These are phyloP conservation scores for Drosophila neonasuta DNA, from an alignment of 2,888 invertebrate species.

Conservation along the genomic window DNA sequence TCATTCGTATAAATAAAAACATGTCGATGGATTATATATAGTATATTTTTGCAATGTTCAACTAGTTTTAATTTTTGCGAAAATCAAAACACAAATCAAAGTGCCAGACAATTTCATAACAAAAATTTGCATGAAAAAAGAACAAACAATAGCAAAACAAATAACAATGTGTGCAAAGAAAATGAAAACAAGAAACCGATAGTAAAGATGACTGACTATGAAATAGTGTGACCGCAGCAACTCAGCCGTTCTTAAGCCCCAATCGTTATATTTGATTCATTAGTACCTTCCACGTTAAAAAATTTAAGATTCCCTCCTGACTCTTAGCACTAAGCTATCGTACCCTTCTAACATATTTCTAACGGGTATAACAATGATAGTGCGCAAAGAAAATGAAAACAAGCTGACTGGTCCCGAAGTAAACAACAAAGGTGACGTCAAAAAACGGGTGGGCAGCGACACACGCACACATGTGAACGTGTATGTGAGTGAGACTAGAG, in stretches of 20 bases:
- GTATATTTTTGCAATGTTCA: slow-evolving; percentile 20
- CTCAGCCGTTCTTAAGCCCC: no score
- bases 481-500: background rate
- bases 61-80: slow-evolving; percentile 59
- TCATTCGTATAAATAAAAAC: slow-evolving; percentile 23
- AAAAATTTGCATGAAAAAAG: slow-evolving; percentile 65
- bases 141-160: slow-evolving; percentile 11
- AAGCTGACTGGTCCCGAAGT: slow-evolving; percentile 60
- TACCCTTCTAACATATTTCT: background rate
- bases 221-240: background rate
- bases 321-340: background rate
- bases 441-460: slow-evolving; percentile 49
- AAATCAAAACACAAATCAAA: slow-evolving; percentile 66
- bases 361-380: slow-evolving; percentile 35
- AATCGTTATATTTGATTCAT: no score
- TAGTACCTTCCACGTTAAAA: no score
- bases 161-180: slow-evolving; percentile 53
- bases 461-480: background rate
- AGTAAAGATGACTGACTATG: background rate
- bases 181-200: slow-evolving; percentile 61
- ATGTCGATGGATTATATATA: slow-evolving; percentile 21
- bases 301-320: background rate
- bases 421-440: slow-evolving; percentile 78
- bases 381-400: slow-evolving; percentile 66
- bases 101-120: slow-evolving; percentile 73